phyloP scores from a whole-genome alignment of 2,113 vertebrate genomes.

The Dermatemys mawii region DNA sequence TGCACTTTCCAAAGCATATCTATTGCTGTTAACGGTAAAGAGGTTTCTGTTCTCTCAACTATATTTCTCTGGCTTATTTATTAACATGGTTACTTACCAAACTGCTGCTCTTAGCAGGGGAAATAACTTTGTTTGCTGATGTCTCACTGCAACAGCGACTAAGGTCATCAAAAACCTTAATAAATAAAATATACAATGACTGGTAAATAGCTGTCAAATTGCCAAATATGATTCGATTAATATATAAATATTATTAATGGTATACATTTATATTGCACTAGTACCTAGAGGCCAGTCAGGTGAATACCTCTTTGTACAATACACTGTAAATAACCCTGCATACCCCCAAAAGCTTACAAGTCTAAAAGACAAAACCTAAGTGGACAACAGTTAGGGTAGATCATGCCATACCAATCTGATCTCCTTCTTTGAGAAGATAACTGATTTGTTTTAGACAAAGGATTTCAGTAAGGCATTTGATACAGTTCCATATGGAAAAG shows the following conservation, averaged over 20 bases:
- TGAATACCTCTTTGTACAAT: neutral
- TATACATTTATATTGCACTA: neutral
- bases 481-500: neutral
- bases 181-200: neutral
- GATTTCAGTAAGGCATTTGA: neutral
- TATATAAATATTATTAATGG: neutral
- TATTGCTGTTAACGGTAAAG: conserved; percentile 35
- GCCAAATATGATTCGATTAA: conserved; percentile 5
- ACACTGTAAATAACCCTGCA: neutral
- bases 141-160: neutral
- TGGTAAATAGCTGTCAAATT: conserved; percentile 6
- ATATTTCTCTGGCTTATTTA: conserved; percentile 10
- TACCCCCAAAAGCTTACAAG: neutral
- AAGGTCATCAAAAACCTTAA: conserved; percentile 4
- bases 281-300: neutral
- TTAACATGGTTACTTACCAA: conserved; percentile 33
- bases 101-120: neutral
- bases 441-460: neutral
- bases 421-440: neutral
- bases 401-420: neutral
- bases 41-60: conserved; percentile 5
- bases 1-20: conserved; percentile 40
- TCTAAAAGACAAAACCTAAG: neutral
- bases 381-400: neutral
- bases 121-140: neutral